These are phyloP conservation scores for Rousettus leschenaultii DNA, from an alignment of 2,113 vertebrate species.

Conservation along the genomic window DNA sequence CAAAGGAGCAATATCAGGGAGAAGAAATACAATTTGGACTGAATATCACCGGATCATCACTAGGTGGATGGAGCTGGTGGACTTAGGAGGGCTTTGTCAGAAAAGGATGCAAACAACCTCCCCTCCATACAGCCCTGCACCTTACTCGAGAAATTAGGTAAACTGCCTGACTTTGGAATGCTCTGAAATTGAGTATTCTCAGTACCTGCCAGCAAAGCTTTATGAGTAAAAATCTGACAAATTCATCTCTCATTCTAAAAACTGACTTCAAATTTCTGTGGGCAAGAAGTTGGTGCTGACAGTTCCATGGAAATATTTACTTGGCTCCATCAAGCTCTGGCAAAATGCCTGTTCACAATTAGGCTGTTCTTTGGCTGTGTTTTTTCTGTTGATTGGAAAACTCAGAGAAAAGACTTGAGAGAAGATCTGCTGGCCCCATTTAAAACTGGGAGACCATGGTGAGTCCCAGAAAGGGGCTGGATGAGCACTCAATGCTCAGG, in stretches of 20 bases:
- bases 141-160: not conserved
- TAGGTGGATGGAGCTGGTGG: constrained; percentile 18
- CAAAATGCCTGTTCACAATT: not conserved
- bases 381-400: not conserved
- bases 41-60: not conserved
- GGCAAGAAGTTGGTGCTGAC: not conserved
- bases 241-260: constrained; percentile 25
- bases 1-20: constrained; percentile 23
- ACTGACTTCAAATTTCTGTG: not conserved
- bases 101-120: not conserved
- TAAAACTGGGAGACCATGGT: not conserved
- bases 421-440: not conserved
- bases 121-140: not conserved
- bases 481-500: not conserved
- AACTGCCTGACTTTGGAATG: not conserved
- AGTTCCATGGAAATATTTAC: not conserved
- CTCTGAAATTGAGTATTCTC: not conserved
- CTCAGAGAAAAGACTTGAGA: not conserved
- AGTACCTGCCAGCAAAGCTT: not conserved
- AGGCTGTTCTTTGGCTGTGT: not conserved
- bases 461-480: not conserved
- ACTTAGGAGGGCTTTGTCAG: not conserved
- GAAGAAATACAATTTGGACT: constrained; percentile 64
- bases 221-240: constrained; percentile 29
- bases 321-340: not conserved